Evolutionary conservation across 2,113 vertebrate species (phyloP), one percentile per base, ranked within the genome.

Genomic region (Oceanodroma tethys): DNA sequence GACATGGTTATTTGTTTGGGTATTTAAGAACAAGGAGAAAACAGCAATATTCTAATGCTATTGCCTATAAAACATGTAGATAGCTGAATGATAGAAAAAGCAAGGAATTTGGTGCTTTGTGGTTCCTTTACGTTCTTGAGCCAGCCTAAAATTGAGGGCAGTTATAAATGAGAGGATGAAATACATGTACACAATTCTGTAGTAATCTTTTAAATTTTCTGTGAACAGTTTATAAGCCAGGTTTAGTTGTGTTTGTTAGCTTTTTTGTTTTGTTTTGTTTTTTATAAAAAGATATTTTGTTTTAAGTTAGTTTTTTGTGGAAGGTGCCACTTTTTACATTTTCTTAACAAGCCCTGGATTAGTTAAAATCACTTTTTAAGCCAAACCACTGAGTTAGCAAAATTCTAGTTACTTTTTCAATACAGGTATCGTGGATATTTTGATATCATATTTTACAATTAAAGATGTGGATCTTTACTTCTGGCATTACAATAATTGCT

Each of bases 161-260:
- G 14, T 53, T 86, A 18, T 52, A 91, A 86, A 91, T 59, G 21
- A 81, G 32, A 87, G 21, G 16, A 40, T 50, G 5, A 48, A 93
- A 67, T 40, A 16, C 10, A 23, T 10, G 82, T 80, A 76, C 36
- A 66, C 30, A 82, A 23, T 93, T 80, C 81, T 80, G 60, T 74
- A 95, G 81, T 55, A 96, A 96, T 92, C 11, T 91, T 40, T 91
- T 40, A 92, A 71, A 80, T 97, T 95, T 96, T 82, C 73, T 95
- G 56, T 96, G 90, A 87, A 79, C 20, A 88, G 75, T 96, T 96
- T 96, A 84, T 86, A 92, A 96, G 87, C 90, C 83, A 95, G 85
- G 53, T 97, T 97, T 48, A 48, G 21, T 21, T 72, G 34, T 38
- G 4, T 5, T 67, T 43, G 8, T 47, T 85, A 38, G 42, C 32